These are phyloP conservation scores for Aleiodes alternator DNA, from an alignment of 2,888 invertebrate species.

Conservation along the genomic window DNA sequence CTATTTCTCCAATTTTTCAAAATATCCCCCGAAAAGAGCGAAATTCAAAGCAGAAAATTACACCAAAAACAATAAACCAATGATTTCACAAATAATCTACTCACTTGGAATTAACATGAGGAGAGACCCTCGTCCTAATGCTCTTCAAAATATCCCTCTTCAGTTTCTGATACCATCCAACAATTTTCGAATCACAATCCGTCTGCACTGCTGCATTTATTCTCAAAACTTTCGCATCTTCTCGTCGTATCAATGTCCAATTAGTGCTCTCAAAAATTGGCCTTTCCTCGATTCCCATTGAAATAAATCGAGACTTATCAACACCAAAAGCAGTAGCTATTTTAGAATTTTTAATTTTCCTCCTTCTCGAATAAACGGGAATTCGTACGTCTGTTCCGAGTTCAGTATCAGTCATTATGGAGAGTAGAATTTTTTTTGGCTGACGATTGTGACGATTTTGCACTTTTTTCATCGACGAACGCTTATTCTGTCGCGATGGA, in stretches of 20 bases:
- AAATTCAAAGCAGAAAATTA: too few relatives aligned
- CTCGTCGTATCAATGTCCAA: neutral
- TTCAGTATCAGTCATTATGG: constrained; percentile 57
- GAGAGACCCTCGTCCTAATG: constrained; percentile 60
- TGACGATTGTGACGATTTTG: constrained; percentile 12
- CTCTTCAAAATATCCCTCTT: constrained; percentile 60
- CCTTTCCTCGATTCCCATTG: constrained; percentile 37
- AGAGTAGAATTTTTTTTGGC: constrained; percentile 55
- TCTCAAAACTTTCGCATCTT: constrained; percentile 33
- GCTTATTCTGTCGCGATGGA: constrained; percentile 15
- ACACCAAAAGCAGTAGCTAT: neutral
- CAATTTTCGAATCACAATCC: constrained; percentile 49
- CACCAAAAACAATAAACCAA: too few relatives aligned
- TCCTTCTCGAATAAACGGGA: constrained; percentile 49
- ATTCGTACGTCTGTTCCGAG: constrained; percentile 42
- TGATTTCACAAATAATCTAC: constrained; percentile 43
- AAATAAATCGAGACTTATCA: constrained; percentile 3
- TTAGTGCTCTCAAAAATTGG: constrained; percentile 38
- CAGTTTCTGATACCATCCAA: constrained; percentile 60
- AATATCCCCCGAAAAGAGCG: too few relatives aligned
- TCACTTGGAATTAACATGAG: constrained; percentile 57
- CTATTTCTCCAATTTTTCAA: too few relatives aligned
- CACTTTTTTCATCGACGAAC: constrained; percentile 23
- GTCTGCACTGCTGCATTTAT: constrained; percentile 44
- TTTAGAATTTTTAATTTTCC: constrained; percentile 31